Evolutionary conservation across 2,113 vertebrate genomes (phyloP), one percentile per base, ranked within the genome.

Genomic region (Dryoscopus gambensis): DNA sequence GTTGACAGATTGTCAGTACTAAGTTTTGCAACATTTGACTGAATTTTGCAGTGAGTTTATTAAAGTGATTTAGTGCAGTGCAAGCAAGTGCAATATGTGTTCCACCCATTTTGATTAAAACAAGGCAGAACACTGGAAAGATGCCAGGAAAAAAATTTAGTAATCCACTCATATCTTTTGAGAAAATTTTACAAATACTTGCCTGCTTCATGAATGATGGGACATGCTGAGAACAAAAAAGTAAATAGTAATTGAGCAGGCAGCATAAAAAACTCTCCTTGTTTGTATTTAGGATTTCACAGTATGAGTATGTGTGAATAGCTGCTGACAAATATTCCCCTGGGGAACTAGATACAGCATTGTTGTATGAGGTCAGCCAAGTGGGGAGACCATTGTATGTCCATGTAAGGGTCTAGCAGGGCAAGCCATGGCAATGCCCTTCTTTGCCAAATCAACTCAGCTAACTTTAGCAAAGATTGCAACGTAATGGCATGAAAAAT

Each of bases 21-120:
- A 92, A 87, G 79, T 95, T 80, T 94, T 96, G 59, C 57, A 95
- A 88, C 90, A 94, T 97, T 75, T 87, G 90, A 96, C 64, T 92
- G 96, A 90, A 96, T 93, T 96, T 93, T 90, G 69, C 73, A 84
- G 84, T 63, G 71, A 64, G 69, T 94, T 97, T 97, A 86, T 95
- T 96, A 90, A 78, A 94, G 89, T 87, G 82, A 97, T 89, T 94
- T 87, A 94, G 73, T 89, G 50, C 8, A 9, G 63, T 84, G 83
- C 2, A 27, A 94, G 93, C 64, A 89, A 84, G 63, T 92, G 55
- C 82, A 95, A 83, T 76, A 57, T 76, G 64, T 76, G 56, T 69
- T 96, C 94, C 93, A 94, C 95, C 91, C 84, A 87, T 94, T 71
- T 44, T 90, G 91, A 95, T 95, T 96, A 90, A 94, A 95, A 95